Evolutionary conservation across 2,113 vertebrate genomes (phyloP), one percentile per base, ranked within the genome.

Genomic region (Fulica atra): DNA sequence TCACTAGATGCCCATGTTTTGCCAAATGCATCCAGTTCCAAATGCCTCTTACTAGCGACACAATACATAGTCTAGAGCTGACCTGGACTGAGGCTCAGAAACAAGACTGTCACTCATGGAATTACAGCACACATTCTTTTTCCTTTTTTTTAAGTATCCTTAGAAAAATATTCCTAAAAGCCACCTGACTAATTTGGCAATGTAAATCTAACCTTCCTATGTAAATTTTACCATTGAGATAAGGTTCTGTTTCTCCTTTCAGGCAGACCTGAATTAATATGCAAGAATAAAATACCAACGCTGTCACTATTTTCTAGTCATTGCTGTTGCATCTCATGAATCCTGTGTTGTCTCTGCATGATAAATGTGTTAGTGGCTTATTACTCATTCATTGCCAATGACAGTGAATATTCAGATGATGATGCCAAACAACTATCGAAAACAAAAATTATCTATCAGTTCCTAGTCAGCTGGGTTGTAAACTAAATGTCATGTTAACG

Each of bases 391-490:
- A 14, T 20, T 93, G 93, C 85, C 74, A 93, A 4, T 53, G 90
- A 88, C 93, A 87, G 78, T 77, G 81, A 96, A 85, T 96, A 71
- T 71, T 93, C 83, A 3, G 93, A 89, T 90, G 93, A 92, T 35
- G 85, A 77, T 87, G 97, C 95, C 96, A 98, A 97, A 94, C 70
- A 95, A 74, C 88, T 87, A 98, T 92, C 80, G 94, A 96, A 97
- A 92, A 84, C 89, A 80, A 68, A 91, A 97, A 94, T 97, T 96
- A 97, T 93, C 96, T 93, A 93, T 94, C 94, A 61, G 65, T 38
- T 86, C 73, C 82, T 71, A 68, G 81, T 95, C 92, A 96, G 93
- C 60, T 16, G 25, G 42, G 79, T 25, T 95, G 94, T 95, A 96
- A 95, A 94, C 81, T 66, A 91, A 96, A 89, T 82, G 94, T 97